Evolutionary conservation across 1,140 invertebrate species (phyloP), one percentile per base, ranked within the genome.

Genomic region (Adoxophyes honmai): DNA sequence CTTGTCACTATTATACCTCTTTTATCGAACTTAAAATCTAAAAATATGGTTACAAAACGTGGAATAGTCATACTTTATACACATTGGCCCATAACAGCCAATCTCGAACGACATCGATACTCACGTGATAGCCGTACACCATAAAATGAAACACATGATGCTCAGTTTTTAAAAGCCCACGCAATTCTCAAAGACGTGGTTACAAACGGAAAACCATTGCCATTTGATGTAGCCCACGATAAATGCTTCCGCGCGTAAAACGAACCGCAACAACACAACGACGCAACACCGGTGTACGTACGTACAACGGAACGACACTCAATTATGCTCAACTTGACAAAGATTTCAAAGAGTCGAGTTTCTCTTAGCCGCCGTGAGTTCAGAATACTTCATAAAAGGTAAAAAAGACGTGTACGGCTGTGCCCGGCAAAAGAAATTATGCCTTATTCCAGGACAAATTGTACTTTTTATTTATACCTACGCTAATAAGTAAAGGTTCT

Each of bases 301-400:
- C 21, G 21, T 28, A 28, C 21, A 28, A 28, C 21, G 21, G 21
- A 28, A 28, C 21, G 21, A 3, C 21, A 28, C 21, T 28, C 21
- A 59, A 42, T 28, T 36, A 53, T 44, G 51, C 52, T 37, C 44
- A 38, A 52, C 48, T 60, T 53, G 28, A 21, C 34, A 18, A 28
- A 55, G 42, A 52, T 55, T 55, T 52, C 39, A 55, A 51, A 38
- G 36, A 16, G n/a, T n/a, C 53, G 15, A 14, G 52, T 33, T 52
- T 55, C 44, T 54, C n/a, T 59, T 33, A 34, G 15, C 35, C 34
- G 18, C 4, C 16, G 13, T 10, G 18, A 35, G 39, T 52, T 13
- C 16, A 60, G 42, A 35, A n/a, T 18, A 39, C 53, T 52, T 60
- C 55, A 18, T 48, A 48, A 9, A 21, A 44, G 21, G 16, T 44